Base-by-base conservation (phyloP, 2,888 invertebrate genomes). In the Elegia similella region DNA sequence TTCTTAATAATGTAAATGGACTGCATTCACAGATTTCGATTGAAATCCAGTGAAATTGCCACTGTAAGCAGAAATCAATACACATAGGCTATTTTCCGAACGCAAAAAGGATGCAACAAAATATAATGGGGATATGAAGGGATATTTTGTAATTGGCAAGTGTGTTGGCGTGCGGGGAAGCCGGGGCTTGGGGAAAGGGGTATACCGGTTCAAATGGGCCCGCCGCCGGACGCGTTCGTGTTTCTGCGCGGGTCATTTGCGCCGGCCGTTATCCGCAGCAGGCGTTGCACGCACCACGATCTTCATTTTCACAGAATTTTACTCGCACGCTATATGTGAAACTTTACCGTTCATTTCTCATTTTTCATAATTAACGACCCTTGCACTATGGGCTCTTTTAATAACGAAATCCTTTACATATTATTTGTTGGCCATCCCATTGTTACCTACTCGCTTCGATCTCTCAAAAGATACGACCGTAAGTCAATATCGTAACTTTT, bases 401-500 rank as follows among this genome's bases (percentile, higher is more conserved):
- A 56, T 59, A 54, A 57, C 34, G 47, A 43, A 44, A 47, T 47
- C 23, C 12, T 38, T 38, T 52, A 52, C 38, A 38, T 43, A 30
- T n/a, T n/a, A n/a, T 30, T 42, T 42, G 8, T 48, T 47, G 50
- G 15, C 68, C 62, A 63, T 66, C 66, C 67, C 60, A 68, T 74
- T 73, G 73, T 75, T 76, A 72, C 67, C 70, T 73, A 71, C 73
- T 67, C 74, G 72, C 71, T 79, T 76, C 68, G 73, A 82, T 82
- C 75, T 73, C 71, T 74, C 74, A 69, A 74, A 75, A 80, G 84
- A 84, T 85, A 82, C 70, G 69, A 63, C 73, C 75, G 73, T 78
- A 77, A 84, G 84, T 86, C 83, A 84, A 88, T 87, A 86, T 79
- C 73, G 76, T 77, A 87, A 89, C 80, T 88, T 86, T 80, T 75